Percentiles rank a stretch among this genome's conserved stretches.
Evolutionary conservation across 2,888 invertebrate genomes (phyloP).

Genomic region (Antheraea yamamai): DNA sequence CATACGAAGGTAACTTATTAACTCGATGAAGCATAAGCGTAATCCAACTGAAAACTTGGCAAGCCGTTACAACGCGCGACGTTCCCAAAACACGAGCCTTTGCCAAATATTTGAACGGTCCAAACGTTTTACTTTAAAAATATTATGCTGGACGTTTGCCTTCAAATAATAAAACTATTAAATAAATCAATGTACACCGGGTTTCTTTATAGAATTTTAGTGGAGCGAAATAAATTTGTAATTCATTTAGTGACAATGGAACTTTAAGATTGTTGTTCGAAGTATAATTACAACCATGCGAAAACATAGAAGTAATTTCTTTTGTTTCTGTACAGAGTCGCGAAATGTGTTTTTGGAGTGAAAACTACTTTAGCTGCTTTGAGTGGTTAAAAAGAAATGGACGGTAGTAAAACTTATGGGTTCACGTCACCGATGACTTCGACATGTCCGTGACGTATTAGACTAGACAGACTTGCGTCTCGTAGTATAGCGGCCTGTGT

Average conservation of each 20-base stretch:
- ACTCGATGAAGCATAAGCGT: neutral
- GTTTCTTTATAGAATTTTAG: neutral
- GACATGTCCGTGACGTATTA: no score
- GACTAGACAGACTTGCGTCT: no score
- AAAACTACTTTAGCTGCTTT: no score
- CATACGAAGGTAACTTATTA: slow-evolving; percentile 1
- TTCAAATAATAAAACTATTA: slow-evolving; percentile 1
- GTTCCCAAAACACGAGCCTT: slow-evolving; percentile 1
- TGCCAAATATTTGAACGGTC: neutral
- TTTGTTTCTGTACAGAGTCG: neutral
- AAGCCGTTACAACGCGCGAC: neutral
- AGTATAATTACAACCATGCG: neutral
- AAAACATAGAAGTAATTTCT: neutral
- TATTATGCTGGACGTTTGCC: neutral
- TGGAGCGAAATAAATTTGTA: neutral
- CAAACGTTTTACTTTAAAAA: neutral
- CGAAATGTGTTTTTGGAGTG: no score
- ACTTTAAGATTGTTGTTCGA: neutral
- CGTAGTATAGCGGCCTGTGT: no score
- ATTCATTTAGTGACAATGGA: no score
- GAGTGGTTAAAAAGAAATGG: no score
- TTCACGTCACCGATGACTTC: no score
- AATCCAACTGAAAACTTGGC: slow-evolving; percentile 12
- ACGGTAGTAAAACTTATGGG: no score
- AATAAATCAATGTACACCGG: neutral